phyloP scores from a whole-genome alignment of 2,888 invertebrate species.

The Oscheius sp. region DNA sequence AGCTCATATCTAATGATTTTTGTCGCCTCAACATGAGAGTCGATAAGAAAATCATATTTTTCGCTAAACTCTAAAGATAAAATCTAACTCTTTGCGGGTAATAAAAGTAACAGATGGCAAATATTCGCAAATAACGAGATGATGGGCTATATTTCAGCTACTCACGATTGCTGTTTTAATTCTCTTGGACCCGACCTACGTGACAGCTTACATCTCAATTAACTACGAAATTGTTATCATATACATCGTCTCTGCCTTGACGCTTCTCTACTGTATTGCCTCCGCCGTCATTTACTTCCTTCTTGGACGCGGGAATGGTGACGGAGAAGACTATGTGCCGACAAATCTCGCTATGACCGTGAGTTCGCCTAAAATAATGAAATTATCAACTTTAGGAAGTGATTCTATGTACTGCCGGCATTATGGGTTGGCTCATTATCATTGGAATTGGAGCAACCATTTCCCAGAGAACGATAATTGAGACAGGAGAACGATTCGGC shows the following conservation, averaged over 20 bases:
- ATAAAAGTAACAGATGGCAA: too few relatives aligned
- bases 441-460: slow-evolving; percentile 68
- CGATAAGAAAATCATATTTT: too few relatives aligned
- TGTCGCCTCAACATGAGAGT: too few relatives aligned
- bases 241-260: slow-evolving; percentile 61
- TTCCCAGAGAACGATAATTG: slow-evolving; percentile 66
- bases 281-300: slow-evolving; percentile 64
- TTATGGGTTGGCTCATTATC: slow-evolving; percentile 69
- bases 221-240: slow-evolving; percentile 67
- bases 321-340: slow-evolving; percentile 57
- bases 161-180: slow-evolving; percentile 43
- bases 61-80: too few relatives aligned
- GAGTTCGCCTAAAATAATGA: too few relatives aligned
- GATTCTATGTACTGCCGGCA: slow-evolving; percentile 66
- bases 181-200: slow-evolving; percentile 66
- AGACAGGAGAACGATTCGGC: slow-evolving; percentile 68
- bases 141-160: slow-evolving; percentile 47
- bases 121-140: too few relatives aligned
- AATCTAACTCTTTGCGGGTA: too few relatives aligned
- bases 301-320: slow-evolving; percentile 55
- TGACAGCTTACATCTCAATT: slow-evolving; percentile 68
- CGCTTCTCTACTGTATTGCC: slow-evolving; percentile 68
- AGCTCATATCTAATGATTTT: too few relatives aligned
- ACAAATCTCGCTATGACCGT: slow-evolving; percentile 67
- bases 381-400: slow-evolving; percentile 57